Conservation (phyloP, 2,888 invertebrate species). For the Phyllotreta cruciferae region DNA sequence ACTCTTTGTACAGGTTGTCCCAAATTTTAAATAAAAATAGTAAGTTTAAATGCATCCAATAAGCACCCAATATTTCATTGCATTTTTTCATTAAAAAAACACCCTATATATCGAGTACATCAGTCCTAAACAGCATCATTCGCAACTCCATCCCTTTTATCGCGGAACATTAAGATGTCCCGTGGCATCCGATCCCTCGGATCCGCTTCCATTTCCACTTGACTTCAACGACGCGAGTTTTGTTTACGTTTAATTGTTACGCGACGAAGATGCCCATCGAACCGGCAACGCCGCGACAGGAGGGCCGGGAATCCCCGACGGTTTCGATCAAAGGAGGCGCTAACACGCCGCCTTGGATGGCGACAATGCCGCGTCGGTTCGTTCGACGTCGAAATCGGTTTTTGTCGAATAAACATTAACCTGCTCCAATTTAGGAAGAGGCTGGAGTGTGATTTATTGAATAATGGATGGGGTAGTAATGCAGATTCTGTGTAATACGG, state of each 20-base stretch:
- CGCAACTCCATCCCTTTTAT: background rate
- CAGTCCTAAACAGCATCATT: no score
- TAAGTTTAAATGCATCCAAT: no score
- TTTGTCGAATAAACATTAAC: constrained; percentile 6
- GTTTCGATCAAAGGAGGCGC: constrained; percentile 29
- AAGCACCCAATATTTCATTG: no score
- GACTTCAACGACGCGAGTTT: constrained; percentile 22
- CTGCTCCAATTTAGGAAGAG: no score
- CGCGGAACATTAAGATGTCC: constrained; percentile 2
- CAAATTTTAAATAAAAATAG: no score
- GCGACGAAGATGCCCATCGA: constrained; percentile 20
- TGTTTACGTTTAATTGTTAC: constrained; percentile 26
- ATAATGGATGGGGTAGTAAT: no score
- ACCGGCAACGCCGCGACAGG: constrained; percentile 19
- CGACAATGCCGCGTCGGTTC: constrained; percentile 10
- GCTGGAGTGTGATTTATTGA: no score
- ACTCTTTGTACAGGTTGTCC: no score
- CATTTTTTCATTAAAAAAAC: no score
- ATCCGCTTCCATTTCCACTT: constrained; percentile 20
- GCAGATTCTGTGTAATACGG: no score
- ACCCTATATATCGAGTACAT: no score
- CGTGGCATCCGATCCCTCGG: constrained; percentile 6
- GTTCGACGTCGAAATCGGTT: no score
- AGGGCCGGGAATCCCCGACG: constrained; percentile 9
- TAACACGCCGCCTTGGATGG: constrained; percentile 22